Conservation (phyloP, 2,797 vertebrate species). For the Poecilia gillii region DNA sequence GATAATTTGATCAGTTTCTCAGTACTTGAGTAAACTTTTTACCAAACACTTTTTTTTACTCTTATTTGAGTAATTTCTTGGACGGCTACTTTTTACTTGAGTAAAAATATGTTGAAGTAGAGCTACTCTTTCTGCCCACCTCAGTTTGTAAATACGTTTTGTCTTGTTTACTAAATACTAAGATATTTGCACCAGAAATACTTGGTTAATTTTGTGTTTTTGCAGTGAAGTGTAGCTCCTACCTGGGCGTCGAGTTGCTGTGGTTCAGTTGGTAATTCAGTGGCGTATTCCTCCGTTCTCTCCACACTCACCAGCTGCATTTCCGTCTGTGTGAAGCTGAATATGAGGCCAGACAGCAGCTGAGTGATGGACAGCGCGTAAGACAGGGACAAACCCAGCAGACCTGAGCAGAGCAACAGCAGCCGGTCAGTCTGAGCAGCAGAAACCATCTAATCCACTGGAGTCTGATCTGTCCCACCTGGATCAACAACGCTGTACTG, state of each 20-base stretch:
- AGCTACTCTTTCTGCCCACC: no score
- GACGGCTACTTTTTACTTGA: no score
- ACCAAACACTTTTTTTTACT: no score
- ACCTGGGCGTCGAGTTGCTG: slow-evolving; percentile 82
- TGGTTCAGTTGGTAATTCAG: slow-evolving; percentile 84
- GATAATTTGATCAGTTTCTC: no score
- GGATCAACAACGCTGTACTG: slow-evolving; percentile 85
- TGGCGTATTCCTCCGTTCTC: slow-evolving; percentile 91
- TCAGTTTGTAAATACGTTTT: no score
- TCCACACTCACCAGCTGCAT: slow-evolving; percentile 97
- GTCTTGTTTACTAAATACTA: no score
- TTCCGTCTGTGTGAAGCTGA: slow-evolving; percentile 92
- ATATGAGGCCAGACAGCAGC: slow-evolving; percentile 90
- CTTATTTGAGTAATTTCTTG: no score
- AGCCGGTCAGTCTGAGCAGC: background rate
- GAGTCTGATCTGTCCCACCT: slow-evolving; percentile 74
- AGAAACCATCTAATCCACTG: background rate
- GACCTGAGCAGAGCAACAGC: slow-evolving; percentile 74
- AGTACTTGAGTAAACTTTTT: no score
- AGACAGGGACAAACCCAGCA: slow-evolving; percentile 93
- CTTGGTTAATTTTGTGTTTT: no score
- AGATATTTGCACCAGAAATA: no score
- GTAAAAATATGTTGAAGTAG: no score
- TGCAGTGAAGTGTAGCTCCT: slow-evolving; percentile 21
- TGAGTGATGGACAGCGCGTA: slow-evolving; percentile 92